Conservation (phyloP, 2,797 vertebrate species). For the Phoebastria nigripes region DNA sequence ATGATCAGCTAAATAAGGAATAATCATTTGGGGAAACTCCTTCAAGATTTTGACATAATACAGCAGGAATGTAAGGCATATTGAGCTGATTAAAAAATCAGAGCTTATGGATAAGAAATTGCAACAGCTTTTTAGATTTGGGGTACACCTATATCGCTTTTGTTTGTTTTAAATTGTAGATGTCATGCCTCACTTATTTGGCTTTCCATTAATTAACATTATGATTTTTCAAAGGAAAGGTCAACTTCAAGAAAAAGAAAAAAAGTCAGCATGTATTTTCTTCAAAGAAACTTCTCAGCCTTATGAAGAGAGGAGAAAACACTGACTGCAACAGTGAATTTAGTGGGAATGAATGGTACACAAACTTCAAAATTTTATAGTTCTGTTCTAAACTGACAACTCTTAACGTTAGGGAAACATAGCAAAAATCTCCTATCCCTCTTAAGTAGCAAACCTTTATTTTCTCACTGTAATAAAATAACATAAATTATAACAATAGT, state of each 20-base stretch:
- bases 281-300: not conserved
- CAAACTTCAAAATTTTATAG: not conserved
- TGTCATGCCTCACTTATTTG: not conserved
- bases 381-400: not conserved
- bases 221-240: not conserved
- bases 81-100: not conserved
- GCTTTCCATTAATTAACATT: not conserved
- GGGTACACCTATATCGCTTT: not conserved
- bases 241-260: not conserved
- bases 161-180: not conserved
- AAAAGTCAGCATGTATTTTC: not conserved
- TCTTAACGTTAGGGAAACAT: not conserved
- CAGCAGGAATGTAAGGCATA: rapidly evolving
- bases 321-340: not conserved
- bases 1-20: not conserved
- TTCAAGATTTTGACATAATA: not conserved
- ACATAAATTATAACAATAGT: not conserved
- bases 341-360: not conserved
- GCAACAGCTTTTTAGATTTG: not conserved
- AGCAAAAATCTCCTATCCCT: not conserved
- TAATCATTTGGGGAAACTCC: not conserved
- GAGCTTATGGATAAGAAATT: not conserved
- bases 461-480: constrained; percentile 4
- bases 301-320: not conserved
- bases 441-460: not conserved